Evolutionary conservation across 2,888 invertebrate genomes (phyloP).

Genomic region (Aleiodes testaceus): DNA sequence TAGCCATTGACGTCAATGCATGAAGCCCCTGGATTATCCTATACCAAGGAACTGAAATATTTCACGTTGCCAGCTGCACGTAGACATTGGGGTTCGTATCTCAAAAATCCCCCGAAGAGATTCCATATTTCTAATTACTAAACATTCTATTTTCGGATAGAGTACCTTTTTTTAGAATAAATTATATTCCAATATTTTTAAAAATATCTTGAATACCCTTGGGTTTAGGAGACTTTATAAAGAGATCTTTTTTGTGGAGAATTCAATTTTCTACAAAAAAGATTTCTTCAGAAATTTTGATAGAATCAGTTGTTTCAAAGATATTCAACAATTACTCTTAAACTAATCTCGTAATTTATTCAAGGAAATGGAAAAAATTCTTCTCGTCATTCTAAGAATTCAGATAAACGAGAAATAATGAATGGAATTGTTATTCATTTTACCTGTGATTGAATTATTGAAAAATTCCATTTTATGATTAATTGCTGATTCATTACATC

Average conservation of each 20-base stretch:
- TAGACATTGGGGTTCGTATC: conserved; percentile 44
- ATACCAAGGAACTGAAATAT: conserved; percentile 22
- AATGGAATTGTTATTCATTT: background rate
- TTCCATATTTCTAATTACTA: background rate
- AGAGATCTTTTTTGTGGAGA: too few species aligned
- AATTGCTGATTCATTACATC: background rate
- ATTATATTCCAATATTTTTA: background rate
- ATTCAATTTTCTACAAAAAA: too few species aligned
- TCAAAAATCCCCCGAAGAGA: background rate
- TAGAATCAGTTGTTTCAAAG: too few species aligned
- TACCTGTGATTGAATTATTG: background rate
- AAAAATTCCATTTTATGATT: conserved; percentile 1
- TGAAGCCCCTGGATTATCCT: conserved; percentile 43
- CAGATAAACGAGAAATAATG: background rate
- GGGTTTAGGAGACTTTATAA: too few species aligned
- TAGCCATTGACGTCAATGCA: conserved; percentile 48
- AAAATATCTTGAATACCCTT: background rate
- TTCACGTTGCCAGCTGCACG: conserved; percentile 52
- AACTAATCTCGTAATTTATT: too few species aligned
- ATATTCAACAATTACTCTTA: too few species aligned
- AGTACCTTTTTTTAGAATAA: background rate
- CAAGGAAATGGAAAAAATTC: too few species aligned
- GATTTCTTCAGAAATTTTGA: too few species aligned
- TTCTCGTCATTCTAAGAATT: too few species aligned
- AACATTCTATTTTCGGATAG: background rate